phyloP scores from a whole-genome alignment of 1,140 invertebrate genomes.

The Antheraea mylitta region DNA sequence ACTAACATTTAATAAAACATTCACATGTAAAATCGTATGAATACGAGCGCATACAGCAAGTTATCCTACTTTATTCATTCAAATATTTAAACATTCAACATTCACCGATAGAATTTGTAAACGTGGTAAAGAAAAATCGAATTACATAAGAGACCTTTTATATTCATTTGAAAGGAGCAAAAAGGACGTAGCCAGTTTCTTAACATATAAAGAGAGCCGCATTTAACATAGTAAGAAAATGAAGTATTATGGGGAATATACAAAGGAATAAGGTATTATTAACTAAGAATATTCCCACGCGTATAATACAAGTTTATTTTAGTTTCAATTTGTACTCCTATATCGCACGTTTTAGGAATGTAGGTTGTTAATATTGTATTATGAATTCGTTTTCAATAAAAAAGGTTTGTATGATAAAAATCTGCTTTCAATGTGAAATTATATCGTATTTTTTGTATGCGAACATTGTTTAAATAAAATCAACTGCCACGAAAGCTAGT shows the following conservation, averaged over 20 bases:
- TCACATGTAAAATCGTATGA: background rate
- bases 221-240: constrained; percentile 4
- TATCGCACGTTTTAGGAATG: background rate
- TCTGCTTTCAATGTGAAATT: too few relatives aligned
- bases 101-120: background rate
- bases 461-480: too few relatives aligned
- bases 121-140: background rate
- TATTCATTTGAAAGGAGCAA: background rate
- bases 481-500: too few relatives aligned
- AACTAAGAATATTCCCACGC: background rate
- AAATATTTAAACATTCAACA: constrained; percentile 2
- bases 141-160: constrained; percentile 3
- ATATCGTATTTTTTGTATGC: too few relatives aligned
- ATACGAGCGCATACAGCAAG: background rate
- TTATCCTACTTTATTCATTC: background rate
- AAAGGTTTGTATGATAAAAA: too few relatives aligned
- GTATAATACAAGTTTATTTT: background rate
- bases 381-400: background rate
- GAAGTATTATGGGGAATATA: background rate
- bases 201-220: background rate
- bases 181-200: constrained; percentile 1
- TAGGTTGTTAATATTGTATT: background rate
- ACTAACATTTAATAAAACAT: background rate
- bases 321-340: background rate
- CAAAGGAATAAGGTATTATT: background rate